phyloP scores from a whole-genome alignment of 1,140 invertebrate genomes.

The Odontomachus brunneus region DNA sequence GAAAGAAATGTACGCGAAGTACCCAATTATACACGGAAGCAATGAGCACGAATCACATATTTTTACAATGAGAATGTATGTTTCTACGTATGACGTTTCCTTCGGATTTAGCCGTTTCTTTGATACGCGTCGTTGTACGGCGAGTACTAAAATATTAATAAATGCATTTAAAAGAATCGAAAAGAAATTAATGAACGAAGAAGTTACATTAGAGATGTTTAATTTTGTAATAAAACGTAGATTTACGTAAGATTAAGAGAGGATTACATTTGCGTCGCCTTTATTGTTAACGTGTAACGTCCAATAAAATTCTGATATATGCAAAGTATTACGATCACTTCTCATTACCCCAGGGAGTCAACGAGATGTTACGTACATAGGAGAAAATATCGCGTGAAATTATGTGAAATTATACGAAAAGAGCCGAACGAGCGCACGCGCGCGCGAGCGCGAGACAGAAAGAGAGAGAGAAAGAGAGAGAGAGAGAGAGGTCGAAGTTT shows the following conservation, averaged over 20 bases:
- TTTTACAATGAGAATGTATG: slow-evolving; percentile 67
- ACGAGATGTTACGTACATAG: neutral
- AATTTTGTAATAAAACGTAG: slow-evolving; percentile 70
- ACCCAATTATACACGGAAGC: slow-evolving; percentile 10
- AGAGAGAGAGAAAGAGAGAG: too few relatives aligned
- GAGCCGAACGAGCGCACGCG: too few relatives aligned
- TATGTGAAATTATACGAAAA: neutral
- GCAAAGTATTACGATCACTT: slow-evolving; percentile 44
- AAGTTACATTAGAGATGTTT: slow-evolving; percentile 59
- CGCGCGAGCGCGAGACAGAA: too few relatives aligned
- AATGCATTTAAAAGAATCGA: slow-evolving; percentile 62
- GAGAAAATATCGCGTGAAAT: neutral
- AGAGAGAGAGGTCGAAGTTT: neutral
- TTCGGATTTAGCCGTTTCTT: slow-evolving; percentile 55
- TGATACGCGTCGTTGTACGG: slow-evolving; percentile 54
- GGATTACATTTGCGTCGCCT: slow-evolving; percentile 66
- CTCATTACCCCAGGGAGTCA: neutral
- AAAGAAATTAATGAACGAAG: slow-evolving; percentile 36
- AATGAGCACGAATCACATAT: slow-evolving; percentile 62
- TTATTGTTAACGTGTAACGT: slow-evolving; percentile 73
- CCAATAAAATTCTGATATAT: slow-evolving; percentile 73
- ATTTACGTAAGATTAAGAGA: slow-evolving; percentile 65
- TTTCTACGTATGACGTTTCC: slow-evolving; percentile 49
- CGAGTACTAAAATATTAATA: slow-evolving; percentile 30
- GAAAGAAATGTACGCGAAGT: neutral